Evolutionary conservation across 2,888 invertebrate species (phyloP), one percentile per base, ranked within the genome.

Genomic region (Callimorpha dominula): DNA sequence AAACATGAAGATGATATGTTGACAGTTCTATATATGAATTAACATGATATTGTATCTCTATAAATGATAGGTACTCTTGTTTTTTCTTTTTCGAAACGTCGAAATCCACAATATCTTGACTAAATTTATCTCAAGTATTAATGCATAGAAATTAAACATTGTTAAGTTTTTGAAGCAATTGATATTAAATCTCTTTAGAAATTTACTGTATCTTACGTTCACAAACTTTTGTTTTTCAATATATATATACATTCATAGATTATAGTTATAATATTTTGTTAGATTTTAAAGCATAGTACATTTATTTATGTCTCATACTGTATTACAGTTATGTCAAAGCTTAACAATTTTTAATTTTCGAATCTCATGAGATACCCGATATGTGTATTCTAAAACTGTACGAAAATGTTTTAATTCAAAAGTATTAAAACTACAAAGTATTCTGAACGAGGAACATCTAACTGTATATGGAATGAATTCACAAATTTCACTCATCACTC

Each of bases 201-300:
- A 3, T 8, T 46, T 4, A 4, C 6, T 46, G 43, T 46, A 8
- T 46, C 43, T 46, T 46, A 46, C 43, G 9, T 8, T 46, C 43
- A 6, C 43, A 20, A 65, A 49, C 15, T 49, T 50, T 5, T 50
- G 31, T 46, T 46, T 46, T 3, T 46, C 43, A 46, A 46, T 46
- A 46, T 46, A 46, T 65, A 65, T 50, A 65, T 49, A 54, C 57
- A 12, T 54, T 20, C 42, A 62, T 50, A 86, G 85, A 87, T 78
- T 73, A 78, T 78, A 78, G 86, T 81, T 89, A 86, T 84, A 86
- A 78, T 77, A 86, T 86, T 83, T 84, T 78, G 76, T 83, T 81
- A 78, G 72, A 80, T 74, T 76, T 82, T 72, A 71, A 75, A 79
- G 66, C 69, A 73, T 73, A 68, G 63, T 73, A 69, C 69, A 71